Percentiles rank a stretch among this genome's conserved stretches.
phyloP scores from a whole-genome alignment of 64 coral and sea anemone genomes.

The Acropora tenuis region DNA sequence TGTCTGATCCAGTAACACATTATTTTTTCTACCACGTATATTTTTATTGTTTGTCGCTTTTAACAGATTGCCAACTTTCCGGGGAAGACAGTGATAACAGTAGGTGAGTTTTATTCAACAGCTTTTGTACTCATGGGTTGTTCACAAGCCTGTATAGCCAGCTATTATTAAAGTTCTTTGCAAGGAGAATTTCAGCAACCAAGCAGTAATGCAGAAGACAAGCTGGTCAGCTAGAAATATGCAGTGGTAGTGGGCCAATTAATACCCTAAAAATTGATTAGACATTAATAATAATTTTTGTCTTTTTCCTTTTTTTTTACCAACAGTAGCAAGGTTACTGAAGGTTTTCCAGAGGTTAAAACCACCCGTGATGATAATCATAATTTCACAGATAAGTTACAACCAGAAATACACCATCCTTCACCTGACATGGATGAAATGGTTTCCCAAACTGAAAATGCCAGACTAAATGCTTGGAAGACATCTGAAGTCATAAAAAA shows the following conservation, averaged over 20 bases:
- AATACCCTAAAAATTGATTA: not conserved
- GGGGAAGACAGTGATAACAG: not conserved
- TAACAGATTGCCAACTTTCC: not conserved
- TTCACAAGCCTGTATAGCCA: not conserved
- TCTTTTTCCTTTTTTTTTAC: not conserved
- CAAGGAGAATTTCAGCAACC: too few species aligned
- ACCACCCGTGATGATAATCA: not conserved
- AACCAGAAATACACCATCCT: not conserved
- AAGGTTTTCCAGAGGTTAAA: not conserved
- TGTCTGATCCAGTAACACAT: not conserved
- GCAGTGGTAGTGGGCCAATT: too few species aligned
- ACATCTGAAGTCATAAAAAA: constrained; percentile 76
- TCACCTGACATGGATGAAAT: constrained; percentile 37
- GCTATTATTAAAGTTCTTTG: too few species aligned
- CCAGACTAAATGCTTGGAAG: constrained; percentile 79
- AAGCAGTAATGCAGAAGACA: too few species aligned
- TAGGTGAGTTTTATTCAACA: not conserved
- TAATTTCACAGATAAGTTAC: not conserved
- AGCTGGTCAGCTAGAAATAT: too few species aligned
- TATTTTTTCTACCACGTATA: not conserved
- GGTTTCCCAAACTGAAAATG: constrained; percentile 83
- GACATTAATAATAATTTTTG: not conserved
- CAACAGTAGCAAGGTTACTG: not conserved
- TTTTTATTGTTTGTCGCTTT: not conserved
- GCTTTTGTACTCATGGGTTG: not conserved